Conservation (phyloP, 1,140 invertebrate species). For the Bombus soroeensis region DNA sequence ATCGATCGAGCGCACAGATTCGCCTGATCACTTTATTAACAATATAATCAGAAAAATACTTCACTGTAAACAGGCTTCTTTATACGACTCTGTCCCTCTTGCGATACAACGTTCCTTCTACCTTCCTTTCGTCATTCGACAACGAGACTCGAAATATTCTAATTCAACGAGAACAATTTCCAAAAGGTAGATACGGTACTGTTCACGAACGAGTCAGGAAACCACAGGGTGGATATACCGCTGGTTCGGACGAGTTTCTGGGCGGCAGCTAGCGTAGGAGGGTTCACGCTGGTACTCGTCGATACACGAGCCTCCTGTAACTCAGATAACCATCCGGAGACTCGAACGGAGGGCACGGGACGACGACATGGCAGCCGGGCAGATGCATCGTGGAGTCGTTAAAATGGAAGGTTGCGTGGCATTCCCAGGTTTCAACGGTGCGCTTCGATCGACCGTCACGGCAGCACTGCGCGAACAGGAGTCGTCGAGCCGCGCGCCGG, state of each 20-base stretch:
- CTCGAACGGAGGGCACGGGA: constrained; percentile 13
- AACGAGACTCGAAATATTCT: background rate
- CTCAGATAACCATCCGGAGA: background rate
- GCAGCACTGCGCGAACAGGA: constrained; percentile 59
- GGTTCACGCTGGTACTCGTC: constrained; percentile 35
- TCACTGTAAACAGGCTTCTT: background rate
- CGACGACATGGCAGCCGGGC: constrained; percentile 6
- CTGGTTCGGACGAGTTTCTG: constrained; percentile 2
- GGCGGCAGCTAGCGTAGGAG: background rate
- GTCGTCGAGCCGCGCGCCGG: constrained; percentile 32
- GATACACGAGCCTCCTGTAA: constrained; percentile 6
- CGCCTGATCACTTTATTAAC: background rate
- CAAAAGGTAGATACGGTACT: background rate
- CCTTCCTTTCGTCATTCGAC: background rate
- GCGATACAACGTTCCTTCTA: background rate
- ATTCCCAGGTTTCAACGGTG: constrained; percentile 51
- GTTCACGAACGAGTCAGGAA: background rate
- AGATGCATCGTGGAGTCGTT: constrained; percentile 40
- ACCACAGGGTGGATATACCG: background rate
- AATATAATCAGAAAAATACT: background rate
- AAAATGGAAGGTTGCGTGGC: constrained; percentile 17
- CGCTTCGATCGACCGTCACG: constrained; percentile 69
- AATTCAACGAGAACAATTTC: background rate
- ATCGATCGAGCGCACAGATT: constrained; percentile 5
- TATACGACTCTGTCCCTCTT: background rate